These are phyloP conservation scores for Drosophila sulfurigaster DNA, from an alignment of 1,140 invertebrate genomes.

Conservation along the genomic window DNA sequence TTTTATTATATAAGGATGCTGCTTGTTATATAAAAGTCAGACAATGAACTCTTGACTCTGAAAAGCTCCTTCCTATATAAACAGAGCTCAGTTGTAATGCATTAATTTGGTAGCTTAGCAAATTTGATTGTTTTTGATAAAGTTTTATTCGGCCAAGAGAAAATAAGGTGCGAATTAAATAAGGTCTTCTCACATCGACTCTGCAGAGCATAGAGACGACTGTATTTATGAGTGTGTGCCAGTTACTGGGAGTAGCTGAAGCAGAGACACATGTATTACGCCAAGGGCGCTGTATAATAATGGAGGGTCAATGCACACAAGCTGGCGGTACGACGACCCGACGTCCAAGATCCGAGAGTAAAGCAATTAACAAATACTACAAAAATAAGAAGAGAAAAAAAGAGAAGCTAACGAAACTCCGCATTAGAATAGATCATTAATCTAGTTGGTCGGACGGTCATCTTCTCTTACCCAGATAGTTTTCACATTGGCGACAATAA, in stretches of 20 bases:
- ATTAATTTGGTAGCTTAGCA: not conserved
- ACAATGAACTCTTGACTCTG: not conserved
- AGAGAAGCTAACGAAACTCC: slow-evolving; percentile 15
- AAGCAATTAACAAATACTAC: slow-evolving; percentile 33
- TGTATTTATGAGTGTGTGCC: slow-evolving; percentile 33
- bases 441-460: slow-evolving; percentile 4
- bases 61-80: not conserved
- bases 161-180: not conserved
- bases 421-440: slow-evolving; percentile 35
- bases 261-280: slow-evolving; percentile 6
- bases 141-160: not conserved
- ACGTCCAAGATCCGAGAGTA: slow-evolving; percentile 8
- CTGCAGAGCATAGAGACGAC: not conserved
- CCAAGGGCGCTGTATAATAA: slow-evolving; percentile 31
- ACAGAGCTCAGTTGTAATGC: not conserved
- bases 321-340: slow-evolving; percentile 40
- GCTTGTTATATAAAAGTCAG: not conserved
- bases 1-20: not conserved
- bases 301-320: slow-evolving; percentile 45
- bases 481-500: slow-evolving; percentile 3
- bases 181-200: not conserved
- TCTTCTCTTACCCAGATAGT: slow-evolving; percentile 9
- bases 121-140: not conserved
- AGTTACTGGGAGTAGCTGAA: slow-evolving; percentile 10
- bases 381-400: not conserved